Evolutionary conservation across 2,113 vertebrate genomes (phyloP), one percentile per base, ranked within the genome.

Genomic region (Zapus hudsonius): DNA sequence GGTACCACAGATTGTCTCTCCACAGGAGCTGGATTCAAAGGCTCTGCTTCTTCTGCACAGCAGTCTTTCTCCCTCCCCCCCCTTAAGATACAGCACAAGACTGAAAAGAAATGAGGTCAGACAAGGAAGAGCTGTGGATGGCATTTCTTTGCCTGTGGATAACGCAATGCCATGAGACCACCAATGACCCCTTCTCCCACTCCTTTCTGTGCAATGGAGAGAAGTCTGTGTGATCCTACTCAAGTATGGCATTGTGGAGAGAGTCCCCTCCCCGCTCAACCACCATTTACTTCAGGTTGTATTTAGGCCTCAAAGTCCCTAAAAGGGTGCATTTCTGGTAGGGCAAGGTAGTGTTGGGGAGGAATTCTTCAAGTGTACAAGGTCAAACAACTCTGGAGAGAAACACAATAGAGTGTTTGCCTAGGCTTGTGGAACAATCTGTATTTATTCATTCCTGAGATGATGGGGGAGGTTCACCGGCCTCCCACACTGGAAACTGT

Each of bases 401-500:
- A 40, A 94, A 91, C 52, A 91, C 92, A 94, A 93, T 85, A 8
- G 74, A 92, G 78, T 93, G 74, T 93, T 95, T 93, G 93, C 96
- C 92, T 92, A 94, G 79, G 92, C 91, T 92, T 94, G 87, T 69
- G 74, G 76, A 92, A 92, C 82, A 90, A 92, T 83, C 85, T 95
- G 74, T 80, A 73, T 91, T 90, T 74, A 87, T 92, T 94, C 92
- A 79, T 73, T 38, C 59, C 55, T 59, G 69, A 20, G 19, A 59
- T 40, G 84, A 70, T 36, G 36, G 85, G 38, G 89, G 91, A 89
- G 91, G 84, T 73, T 95, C 78, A 74, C 87, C 69, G 87, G 95
- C 92, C 92, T 96, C 96, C 96, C 93, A 95, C 95, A 93, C 92
- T 95, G 95, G 93, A 95, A 95, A 95, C 81, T 88, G 82, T 93